phyloP scores from a whole-genome alignment of 2,113 vertebrate genomes.

The Epinephelus lanceolatus region DNA sequence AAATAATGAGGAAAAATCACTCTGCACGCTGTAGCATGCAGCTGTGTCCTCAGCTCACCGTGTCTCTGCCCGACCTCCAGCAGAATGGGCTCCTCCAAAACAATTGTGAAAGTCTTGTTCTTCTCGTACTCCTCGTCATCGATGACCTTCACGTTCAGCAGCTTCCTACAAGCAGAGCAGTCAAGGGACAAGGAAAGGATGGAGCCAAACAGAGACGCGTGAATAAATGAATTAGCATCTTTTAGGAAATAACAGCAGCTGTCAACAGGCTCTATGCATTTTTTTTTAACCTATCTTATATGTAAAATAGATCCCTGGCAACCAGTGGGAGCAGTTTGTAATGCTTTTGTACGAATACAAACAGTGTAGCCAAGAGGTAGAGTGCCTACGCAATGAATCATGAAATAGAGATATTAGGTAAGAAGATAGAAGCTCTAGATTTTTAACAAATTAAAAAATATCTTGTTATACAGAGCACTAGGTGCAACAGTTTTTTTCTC shows the following conservation, averaged over 20 bases:
- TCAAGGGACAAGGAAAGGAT: not conserved
- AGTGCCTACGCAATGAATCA: slow-evolving; percentile 64
- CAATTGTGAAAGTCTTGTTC: slow-evolving; percentile 88
- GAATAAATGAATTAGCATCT: too few relatives aligned
- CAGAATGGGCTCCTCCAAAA: slow-evolving; percentile 86
- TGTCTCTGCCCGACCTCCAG: slow-evolving; percentile 86
- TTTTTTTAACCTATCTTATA: slow-evolving; percentile 7
- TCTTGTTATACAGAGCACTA: not conserved
- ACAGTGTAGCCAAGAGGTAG: slow-evolving; percentile 38
- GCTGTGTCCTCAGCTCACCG: slow-evolving; percentile 74
- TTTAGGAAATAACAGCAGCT: slow-evolving; percentile 5
- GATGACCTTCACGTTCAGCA: slow-evolving; percentile 89
- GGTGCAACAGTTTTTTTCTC: slow-evolving; percentile 15
- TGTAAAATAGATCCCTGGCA: slow-evolving; percentile 37
- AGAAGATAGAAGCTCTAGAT: slow-evolving; percentile 41
- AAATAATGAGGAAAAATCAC: slow-evolving; percentile 7
- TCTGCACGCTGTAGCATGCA: not conserved
- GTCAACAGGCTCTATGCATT: not conserved
- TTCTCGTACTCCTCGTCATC: slow-evolving; percentile 92
- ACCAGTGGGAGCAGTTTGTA: slow-evolving; percentile 20
- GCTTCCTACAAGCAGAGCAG: slow-evolving; percentile 79
- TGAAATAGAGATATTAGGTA: slow-evolving; percentile 58
- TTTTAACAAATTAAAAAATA: slow-evolving; percentile 33
- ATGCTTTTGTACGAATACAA: slow-evolving; percentile 31
- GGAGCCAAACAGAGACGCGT: not conserved